Percentiles rank a stretch among this genome's conserved stretches.
These are phyloP conservation scores for Microcebus murinus DNA, from an alignment of 2,113 vertebrate genomes.

Conservation along the genomic window DNA sequence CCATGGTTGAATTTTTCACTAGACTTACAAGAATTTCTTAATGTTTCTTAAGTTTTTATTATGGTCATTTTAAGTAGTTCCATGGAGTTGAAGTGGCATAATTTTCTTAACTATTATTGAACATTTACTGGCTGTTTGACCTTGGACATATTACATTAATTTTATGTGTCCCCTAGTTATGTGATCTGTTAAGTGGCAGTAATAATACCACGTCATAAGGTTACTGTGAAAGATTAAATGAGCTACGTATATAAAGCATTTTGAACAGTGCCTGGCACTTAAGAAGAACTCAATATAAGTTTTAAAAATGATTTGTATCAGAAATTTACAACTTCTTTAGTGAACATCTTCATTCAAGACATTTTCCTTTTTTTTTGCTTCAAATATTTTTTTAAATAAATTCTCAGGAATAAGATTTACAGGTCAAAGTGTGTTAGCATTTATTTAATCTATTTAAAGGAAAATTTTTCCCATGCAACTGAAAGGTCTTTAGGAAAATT, in stretches of 20 bases:
- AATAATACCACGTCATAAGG: background rate
- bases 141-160: background rate
- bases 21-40: background rate
- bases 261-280: background rate
- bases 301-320: background rate
- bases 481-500: background rate
- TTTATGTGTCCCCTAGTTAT: background rate
- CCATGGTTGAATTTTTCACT: background rate
- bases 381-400: background rate
- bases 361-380: background rate
- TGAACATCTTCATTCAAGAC: background rate
- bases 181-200: background rate
- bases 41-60: background rate
- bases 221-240: conserved; percentile 4
- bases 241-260: background rate
- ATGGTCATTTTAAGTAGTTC: conserved; percentile 25
- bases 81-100: background rate
- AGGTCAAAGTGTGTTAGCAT: background rate
- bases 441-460: background rate
- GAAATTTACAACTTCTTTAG: background rate
- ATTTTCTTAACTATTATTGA: background rate
- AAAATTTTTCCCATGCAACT: background rate
- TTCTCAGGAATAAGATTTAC: background rate
- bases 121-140: background rate
- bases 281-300: background rate